Conservation (phyloP, 2,113 vertebrate genomes). For the Aptenodytes patagonicus region DNA sequence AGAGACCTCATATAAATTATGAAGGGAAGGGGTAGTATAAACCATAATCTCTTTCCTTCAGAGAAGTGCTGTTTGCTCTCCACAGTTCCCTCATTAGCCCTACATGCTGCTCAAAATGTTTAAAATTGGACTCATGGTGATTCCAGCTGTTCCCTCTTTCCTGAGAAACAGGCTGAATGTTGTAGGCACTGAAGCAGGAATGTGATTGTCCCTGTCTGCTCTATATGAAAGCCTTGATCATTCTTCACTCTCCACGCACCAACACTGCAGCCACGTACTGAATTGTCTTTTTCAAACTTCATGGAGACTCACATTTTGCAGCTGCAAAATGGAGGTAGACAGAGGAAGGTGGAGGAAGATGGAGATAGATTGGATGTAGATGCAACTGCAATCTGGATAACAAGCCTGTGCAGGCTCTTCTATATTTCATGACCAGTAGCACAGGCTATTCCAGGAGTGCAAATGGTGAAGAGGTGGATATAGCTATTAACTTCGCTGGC, state of each 20-base stretch:
- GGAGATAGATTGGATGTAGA: neutral
- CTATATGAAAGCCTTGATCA: neutral
- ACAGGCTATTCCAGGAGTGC: neutral
- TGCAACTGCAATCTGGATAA: neutral
- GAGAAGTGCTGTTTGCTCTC: neutral
- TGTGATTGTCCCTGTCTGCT: rapidly evolving
- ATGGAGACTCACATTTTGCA: neutral
- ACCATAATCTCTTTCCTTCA: neutral
- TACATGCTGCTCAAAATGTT: neutral
- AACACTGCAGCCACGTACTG: rapidly evolving
- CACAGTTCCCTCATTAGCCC: neutral
- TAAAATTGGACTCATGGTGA: neutral
- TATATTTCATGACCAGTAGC: neutral
- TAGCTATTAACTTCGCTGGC: neutral
- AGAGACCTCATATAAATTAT: neutral
- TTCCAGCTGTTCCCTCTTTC: neutral
- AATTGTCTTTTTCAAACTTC: rapidly evolving
- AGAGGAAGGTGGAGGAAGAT: neutral
- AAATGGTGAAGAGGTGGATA: neutral
- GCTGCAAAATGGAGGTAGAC: neutral
- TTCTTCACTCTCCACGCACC: neutral
- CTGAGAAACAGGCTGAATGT: neutral
- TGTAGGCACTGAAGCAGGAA: neutral
- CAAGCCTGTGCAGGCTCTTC: neutral
- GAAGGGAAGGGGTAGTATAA: neutral